phyloP scores from a whole-genome alignment of 2,888 invertebrate species.

The Coleophora deauratella region DNA sequence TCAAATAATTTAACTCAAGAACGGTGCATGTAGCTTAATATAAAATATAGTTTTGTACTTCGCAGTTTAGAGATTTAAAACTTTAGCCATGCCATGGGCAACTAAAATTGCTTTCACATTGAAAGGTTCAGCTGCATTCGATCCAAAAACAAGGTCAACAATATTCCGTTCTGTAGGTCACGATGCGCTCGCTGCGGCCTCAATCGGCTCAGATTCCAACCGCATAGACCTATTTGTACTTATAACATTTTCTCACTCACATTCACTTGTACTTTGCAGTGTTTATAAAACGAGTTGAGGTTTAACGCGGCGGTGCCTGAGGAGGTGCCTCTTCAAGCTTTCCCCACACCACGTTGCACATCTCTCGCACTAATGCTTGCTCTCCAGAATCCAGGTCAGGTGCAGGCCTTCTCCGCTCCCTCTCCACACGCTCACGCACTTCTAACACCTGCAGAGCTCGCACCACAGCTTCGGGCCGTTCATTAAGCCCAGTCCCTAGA shows the following conservation, averaged over 20 bases:
- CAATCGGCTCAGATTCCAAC: constrained; percentile 59
- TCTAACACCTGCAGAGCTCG: constrained; percentile 94
- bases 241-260: constrained; percentile 37
- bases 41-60: constrained; percentile 48
- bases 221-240: constrained; percentile 29
- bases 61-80: constrained; percentile 23
- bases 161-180: constrained; percentile 55
- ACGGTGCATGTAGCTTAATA: too few species aligned
- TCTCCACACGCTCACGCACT: constrained; percentile 89
- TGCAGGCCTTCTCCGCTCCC: constrained; percentile 75
- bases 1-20: too few species aligned
- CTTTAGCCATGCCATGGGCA: too few species aligned
- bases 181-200: constrained; percentile 52
- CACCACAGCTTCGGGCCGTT: constrained; percentile 93
- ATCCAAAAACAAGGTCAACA: constrained; percentile 54
- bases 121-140: constrained; percentile 32
- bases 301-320: constrained; percentile 59
- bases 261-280: neutral
- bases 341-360: constrained; percentile 97
- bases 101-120: too few species aligned
- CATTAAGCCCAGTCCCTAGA: constrained; percentile 77
- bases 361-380: constrained; percentile 93
- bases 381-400: constrained; percentile 89
- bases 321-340: constrained; percentile 91
- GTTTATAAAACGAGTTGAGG: neutral